These are phyloP conservation scores for Parnassius mnemosyne DNA, from an alignment of 2,888 invertebrate species.

Conservation along the genomic window DNA sequence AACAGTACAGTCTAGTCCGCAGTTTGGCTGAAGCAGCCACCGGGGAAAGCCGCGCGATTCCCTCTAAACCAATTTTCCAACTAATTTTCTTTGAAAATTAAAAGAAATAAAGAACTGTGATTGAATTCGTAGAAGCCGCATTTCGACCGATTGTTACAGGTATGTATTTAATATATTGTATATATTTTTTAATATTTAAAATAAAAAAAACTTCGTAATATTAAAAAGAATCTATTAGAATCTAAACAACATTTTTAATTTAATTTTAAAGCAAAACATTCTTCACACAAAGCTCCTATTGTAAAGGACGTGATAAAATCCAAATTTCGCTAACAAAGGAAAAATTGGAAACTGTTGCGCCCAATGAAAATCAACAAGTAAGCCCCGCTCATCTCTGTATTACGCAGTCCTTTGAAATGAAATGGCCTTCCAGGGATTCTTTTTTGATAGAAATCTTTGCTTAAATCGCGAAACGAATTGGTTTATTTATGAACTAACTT, in stretches of 20 bases:
- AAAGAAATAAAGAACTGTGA: background rate
- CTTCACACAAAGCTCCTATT: no score
- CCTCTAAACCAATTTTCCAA: background rate
- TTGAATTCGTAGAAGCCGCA: background rate
- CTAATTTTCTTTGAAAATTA: conserved; percentile 1
- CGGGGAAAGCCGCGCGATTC: conserved; percentile 29
- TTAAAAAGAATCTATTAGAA: background rate
- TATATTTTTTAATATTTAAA: conserved; percentile 9
- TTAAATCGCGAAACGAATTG: background rate
- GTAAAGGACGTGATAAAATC: conserved; percentile 3
- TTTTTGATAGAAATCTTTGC: conserved; percentile 1
- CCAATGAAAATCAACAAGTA: conserved; percentile 59
- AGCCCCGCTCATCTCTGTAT: conserved; percentile 24
- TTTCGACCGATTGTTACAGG: background rate
- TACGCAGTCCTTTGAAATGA: conserved; percentile 19
- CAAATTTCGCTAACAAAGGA: conserved; percentile 43
- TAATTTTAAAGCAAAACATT: no score
- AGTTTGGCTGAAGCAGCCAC: conserved; percentile 35
- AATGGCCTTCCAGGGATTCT: conserved; percentile 12
- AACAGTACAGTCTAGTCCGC: conserved; percentile 44
- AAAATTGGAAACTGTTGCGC: conserved; percentile 54
- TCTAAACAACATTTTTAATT: no score
- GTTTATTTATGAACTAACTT: background rate
- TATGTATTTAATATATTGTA: conserved; percentile 10
- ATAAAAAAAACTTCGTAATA: background rate